Conservation (phyloP, 92 coral and sea anemone genomes). For the Zoanthus sansibaricus region DNA sequence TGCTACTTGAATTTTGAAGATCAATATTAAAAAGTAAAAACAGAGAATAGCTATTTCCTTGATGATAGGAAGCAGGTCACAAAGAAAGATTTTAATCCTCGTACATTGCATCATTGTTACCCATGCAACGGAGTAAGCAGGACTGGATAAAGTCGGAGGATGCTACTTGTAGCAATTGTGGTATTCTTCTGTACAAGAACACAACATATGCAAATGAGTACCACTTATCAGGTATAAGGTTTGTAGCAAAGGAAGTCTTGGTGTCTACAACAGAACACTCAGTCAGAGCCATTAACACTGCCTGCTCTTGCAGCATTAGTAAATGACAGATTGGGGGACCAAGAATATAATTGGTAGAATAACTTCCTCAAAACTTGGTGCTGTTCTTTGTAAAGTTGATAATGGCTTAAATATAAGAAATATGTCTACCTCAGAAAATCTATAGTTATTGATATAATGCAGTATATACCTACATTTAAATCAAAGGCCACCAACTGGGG, state of each 20-base stretch:
- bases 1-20: conserved; percentile 40
- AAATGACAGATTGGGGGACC: conserved; percentile 12
- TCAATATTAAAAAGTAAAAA: background rate
- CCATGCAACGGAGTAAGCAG: background rate
- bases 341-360: conserved; percentile 7
- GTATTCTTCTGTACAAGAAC: conserved; percentile 50
- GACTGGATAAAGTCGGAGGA: conserved; percentile 42
- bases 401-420: background rate
- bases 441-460: conserved; percentile 19
- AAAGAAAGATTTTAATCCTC: background rate
- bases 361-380: conserved; percentile 28
- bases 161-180: conserved; percentile 52
- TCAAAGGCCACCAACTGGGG: conserved; percentile 33
- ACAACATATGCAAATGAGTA: background rate
- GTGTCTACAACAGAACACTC: conserved; percentile 30
- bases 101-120: background rate
- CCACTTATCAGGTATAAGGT: background rate
- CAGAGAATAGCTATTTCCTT: background rate
- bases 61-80: background rate
- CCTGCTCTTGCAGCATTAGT: conserved; percentile 49
- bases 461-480: background rate
- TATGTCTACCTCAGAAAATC: background rate
- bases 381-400: conserved; percentile 14
- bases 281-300: conserved; percentile 43
- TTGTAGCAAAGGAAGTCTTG: background rate